Evolutionary conservation across 2,797 vertebrate species (phyloP), one percentile per base, ranked within the genome.

Genomic region (Micromesistius poutassou): DNA sequence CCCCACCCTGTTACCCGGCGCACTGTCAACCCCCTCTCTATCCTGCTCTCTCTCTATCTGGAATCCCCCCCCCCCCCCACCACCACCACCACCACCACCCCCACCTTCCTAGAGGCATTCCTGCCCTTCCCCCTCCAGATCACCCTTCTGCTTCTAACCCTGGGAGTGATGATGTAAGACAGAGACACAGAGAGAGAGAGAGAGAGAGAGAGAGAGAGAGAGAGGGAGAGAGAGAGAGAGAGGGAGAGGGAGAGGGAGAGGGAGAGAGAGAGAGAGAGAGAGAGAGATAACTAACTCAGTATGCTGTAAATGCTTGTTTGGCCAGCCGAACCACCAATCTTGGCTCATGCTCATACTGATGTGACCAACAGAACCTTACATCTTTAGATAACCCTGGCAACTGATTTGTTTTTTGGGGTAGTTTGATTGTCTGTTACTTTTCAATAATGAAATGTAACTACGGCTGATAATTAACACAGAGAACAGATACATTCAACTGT

Each of bases 31-130:
- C 78, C 79, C 46, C 74, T 50, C 9, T 28, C 66, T 30, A 33
- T 35, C 68, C 75, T 73, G 40, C 50, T 55, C 77, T 73, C 50
- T 38, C 77, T 73, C 38, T 66, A 71, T 71, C 31, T 22, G 19
- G 25, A 50, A 30, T 31, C 31, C 28, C 62, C 25, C 25, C 42
- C 71, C 81, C 81, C n/a, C n/a, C n/a, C n/a, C n/a, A n/a, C n/a
- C n/a, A n/a, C n/a, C n/a, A n/a, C n/a, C n/a, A n/a, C n/a, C n/a
- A n/a, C 31, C 28, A 42, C 25, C 25, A 33, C 71, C 81, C 81
- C 83, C 84, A 91, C 82, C 79, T 86, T 91, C 82, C 79, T 87
- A 82, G 82, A 79, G 87, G 85, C 88, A 89, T 89, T 86, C 86
- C 86, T 84, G 75, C 83, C 90, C 91, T 77, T 77, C 84, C 83